Evolutionary conservation across 2,113 vertebrate species (phyloP), one percentile per base, ranked within the genome.

Genomic region (Colinus virginianus): DNA sequence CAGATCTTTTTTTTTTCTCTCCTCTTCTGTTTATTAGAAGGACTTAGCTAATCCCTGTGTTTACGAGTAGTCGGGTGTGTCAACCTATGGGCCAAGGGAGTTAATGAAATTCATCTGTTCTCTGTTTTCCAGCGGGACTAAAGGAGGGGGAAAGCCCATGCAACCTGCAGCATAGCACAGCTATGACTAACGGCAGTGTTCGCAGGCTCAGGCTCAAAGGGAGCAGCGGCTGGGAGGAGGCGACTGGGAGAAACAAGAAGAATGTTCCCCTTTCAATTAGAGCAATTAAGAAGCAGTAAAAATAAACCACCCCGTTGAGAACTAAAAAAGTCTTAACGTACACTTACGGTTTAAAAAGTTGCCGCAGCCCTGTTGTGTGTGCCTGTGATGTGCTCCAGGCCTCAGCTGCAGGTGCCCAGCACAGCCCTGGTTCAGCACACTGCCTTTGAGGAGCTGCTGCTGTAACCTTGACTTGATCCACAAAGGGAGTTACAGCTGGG

Each of bases 281-380:
- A 94, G 93, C 90, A 97, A 97, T 97, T 97, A 97, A 97, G 95
- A 97, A 95, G 94, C 82, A 96, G 94, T 95, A 97, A 96, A 96
- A 97, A 96, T 94, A 97, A 97, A 96, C 94, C 96, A 97, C 92
- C 91, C 92, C 36, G 90, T 78, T 2, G 90, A 82, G 77, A 92
- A 94, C 95, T 95, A 95, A 96, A 95, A 90, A 93, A 97, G 90
- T 79, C 82, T 91, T 93, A 95, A 95, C 87, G 88, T 94, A 95
- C 86, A 84, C 85, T 97, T 97, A 92, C 13, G 90, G 91, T 86
- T 96, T 76, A 34, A 91, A 70, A 88, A 94, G 91, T 92, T 96
- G 89, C 92, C 91, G 12, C 92, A 89, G 87, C 72, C 51, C 84
- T 89, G 81, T 76, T 0, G 43, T 55, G 91, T 86, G 84, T 93